Conservation (phyloP, 2,888 invertebrate species). For the Ceraclea dissimilis region DNA sequence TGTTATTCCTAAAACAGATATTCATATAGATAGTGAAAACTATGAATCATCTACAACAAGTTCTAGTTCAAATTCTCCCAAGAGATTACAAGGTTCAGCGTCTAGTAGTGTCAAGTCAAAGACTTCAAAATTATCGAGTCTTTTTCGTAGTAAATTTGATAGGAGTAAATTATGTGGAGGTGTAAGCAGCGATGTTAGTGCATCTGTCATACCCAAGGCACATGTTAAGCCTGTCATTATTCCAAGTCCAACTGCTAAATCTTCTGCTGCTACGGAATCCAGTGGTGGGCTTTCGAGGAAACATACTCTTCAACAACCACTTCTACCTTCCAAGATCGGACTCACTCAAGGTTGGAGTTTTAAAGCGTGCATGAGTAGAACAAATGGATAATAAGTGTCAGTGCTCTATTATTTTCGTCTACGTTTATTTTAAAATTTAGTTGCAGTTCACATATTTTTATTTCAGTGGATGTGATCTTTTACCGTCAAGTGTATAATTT, state of each 20-base stretch:
- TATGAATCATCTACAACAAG: slow-evolving; percentile 57
- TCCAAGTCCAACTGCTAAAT: slow-evolving; percentile 8
- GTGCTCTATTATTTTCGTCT: slow-evolving; percentile 9
- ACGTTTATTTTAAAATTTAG: neutral
- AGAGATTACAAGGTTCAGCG: slow-evolving; percentile 42
- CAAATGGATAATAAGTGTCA: slow-evolving; percentile 6
- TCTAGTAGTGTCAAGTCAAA: slow-evolving; percentile 40
- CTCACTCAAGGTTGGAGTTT: slow-evolving; percentile 37
- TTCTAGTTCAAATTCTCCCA: slow-evolving; percentile 58
- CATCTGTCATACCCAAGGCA: slow-evolving; percentile 2
- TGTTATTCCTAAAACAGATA: slow-evolving; percentile 48
- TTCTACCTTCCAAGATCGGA: slow-evolving; percentile 49
- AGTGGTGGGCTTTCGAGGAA: slow-evolving; percentile 43
- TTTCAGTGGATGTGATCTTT: neutral
- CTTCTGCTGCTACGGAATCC: slow-evolving; percentile 28
- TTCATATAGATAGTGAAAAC: slow-evolving; percentile 52
- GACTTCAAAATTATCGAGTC: slow-evolving; percentile 27
- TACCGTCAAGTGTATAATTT: neutral
- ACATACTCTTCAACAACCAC: slow-evolving; percentile 40
- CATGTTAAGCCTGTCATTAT: slow-evolving; percentile 15
- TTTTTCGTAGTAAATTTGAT: slow-evolving; percentile 24
- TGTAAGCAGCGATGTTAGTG: slow-evolving; percentile 13
- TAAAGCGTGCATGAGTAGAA: slow-evolving; percentile 6
- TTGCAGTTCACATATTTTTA: neutral
- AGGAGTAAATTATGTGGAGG: slow-evolving; percentile 16